Percentiles rank a stretch among this genome's conserved stretches.
Evolutionary conservation across 2,888 invertebrate genomes (phyloP).

Genomic region (Harmothoe impar): DNA sequence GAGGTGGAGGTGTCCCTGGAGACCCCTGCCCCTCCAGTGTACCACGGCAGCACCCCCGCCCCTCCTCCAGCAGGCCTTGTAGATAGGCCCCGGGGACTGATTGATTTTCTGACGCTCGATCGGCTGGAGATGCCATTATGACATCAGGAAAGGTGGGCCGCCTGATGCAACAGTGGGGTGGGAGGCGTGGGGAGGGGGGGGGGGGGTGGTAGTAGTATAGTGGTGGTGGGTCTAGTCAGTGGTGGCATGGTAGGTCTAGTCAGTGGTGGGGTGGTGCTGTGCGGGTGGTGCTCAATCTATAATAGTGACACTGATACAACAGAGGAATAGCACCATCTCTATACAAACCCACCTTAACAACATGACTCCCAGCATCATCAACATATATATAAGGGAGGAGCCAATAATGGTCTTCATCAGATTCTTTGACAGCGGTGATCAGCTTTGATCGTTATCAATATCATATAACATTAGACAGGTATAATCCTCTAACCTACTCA

Average conservation of each 20-base stretch:
- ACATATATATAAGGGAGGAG: too few species aligned
- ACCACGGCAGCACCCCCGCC: neutral
- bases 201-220: neutral
- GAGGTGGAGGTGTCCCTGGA: neutral
- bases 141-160: slow-evolving; percentile 30
- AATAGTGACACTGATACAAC: too few species aligned
- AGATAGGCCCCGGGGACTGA: slow-evolving; percentile 3
- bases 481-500: too few species aligned
- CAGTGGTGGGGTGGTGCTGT: neutral
- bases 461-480: too few species aligned
- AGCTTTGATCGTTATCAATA: too few species aligned
- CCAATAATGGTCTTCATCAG: too few species aligned
- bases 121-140: slow-evolving; percentile 34
- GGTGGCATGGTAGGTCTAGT: neutral
- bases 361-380: too few species aligned
- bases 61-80: neutral
- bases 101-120: slow-evolving; percentile 42
- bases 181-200: neutral
- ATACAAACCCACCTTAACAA: too few species aligned
- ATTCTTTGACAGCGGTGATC: too few species aligned
- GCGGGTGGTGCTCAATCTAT: neutral
- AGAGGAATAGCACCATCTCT: too few species aligned
- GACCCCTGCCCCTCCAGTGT: neutral
- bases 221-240: neutral
- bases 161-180: slow-evolving; percentile 14